Evolutionary conservation across 2,797 vertebrate genomes (phyloP), one percentile per base, ranked within the genome.

Genomic region (Spinibarbus caldwelli): DNA sequence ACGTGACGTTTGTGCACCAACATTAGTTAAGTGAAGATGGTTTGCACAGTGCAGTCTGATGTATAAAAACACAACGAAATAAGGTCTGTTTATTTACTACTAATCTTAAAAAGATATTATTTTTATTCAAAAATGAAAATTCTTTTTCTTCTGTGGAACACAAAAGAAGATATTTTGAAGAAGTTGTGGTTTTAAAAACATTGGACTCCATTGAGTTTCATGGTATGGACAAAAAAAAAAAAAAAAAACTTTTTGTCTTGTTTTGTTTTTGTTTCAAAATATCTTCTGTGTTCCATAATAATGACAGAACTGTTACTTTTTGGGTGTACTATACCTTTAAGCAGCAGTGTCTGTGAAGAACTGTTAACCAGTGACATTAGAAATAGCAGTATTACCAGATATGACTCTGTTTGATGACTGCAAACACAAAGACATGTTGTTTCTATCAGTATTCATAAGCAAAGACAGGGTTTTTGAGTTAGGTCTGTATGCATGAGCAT

Each of bases 401-500:
- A 6, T 64, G 15, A 43, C 19, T 82, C 19, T n/a, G 21, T 81
- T 29, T 19, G 15, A 23, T 17, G 19, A 82, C n/a, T 82, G n/a
- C 47, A 72, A 11, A 59, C 29, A 82, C n/a, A 47, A 45, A 72
- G 17, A 71, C 38, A 59, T 45, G 29, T 34, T 47, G 54, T 52
- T 64, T 75, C 5, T 64, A 34, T 49, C 21, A 52, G 21, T 26
- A 12, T 59, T 26, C 26, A 26, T 59, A 31, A 14, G 64, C n/a
- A n/a, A n/a, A n/a, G 10, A 49, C 43, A 57, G 11, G 19, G 80
- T 21, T 68, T 82, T 71, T 85, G 15, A 75, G 68, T 36, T 29
- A 11, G 19, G 23, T 36, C 59, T 76, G 49, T 67, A 36, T 68
- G 47, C 47, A 17, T 45, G 26, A 70, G 76, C 41, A 85, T 71